These are phyloP conservation scores for Hymenochirus boettgeri DNA, from an alignment of 2,113 vertebrate species.

Conservation along the genomic window DNA sequence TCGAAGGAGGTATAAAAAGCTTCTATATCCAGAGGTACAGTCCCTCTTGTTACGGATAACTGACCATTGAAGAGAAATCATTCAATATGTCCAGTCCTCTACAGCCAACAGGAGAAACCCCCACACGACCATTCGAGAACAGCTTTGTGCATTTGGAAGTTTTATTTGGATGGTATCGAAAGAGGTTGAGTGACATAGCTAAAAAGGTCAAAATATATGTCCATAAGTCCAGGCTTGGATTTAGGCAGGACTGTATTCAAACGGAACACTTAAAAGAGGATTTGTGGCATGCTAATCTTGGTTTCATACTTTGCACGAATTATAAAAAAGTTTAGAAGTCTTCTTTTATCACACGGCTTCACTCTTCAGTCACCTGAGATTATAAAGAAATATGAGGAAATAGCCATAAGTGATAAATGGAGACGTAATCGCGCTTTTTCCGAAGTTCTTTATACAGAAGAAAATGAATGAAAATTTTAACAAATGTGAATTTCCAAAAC, in stretches of 20 bases:
- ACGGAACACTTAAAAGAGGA: not conserved
- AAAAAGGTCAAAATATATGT: not conserved
- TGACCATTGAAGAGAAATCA: not conserved
- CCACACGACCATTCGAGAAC: not conserved
- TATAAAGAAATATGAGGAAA: not conserved
- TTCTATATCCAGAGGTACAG: not conserved
- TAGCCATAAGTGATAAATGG: not conserved
- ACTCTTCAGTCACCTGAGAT: not conserved
- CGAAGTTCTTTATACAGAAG: conserved; percentile 21
- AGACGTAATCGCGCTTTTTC: not conserved
- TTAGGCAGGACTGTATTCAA: not conserved
- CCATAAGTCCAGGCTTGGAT: not conserved
- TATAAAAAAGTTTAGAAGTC: not conserved
- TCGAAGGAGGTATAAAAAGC: too few relatives aligned
- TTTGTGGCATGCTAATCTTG: conserved; percentile 3
- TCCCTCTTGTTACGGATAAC: not conserved
- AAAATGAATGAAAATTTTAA: conserved; percentile 1
- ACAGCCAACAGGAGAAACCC: not conserved
- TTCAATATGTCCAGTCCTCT: not conserved
- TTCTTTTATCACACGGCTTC: not conserved
- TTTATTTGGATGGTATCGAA: not conserved
- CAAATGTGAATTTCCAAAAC: conserved; percentile 9
- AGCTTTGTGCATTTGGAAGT: not conserved
- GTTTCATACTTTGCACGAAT: not conserved
- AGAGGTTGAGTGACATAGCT: not conserved